These are phyloP conservation scores for Vombatus ursinus DNA, from an alignment of 2,113 vertebrate genomes.

Conservation along the genomic window DNA sequence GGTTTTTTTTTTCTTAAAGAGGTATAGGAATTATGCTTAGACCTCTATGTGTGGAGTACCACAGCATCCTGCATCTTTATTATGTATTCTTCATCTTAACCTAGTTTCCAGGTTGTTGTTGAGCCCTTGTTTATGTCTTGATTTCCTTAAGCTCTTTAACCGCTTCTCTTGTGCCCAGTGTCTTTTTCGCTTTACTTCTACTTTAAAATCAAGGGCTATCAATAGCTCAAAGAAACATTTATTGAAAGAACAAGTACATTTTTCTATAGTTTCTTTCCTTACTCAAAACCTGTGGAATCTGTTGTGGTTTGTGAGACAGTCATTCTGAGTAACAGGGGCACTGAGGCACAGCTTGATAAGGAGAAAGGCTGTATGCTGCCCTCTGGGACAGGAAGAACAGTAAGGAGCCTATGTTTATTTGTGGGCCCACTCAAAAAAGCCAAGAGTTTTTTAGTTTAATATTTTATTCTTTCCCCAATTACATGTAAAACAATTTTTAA, in stretches of 20 bases:
- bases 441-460: not conserved
- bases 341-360: not conserved
- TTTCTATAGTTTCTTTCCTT: not conserved
- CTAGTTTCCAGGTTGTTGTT: not conserved
- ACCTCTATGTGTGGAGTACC: not conserved
- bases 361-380: not conserved
- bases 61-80: not conserved
- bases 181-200: not conserved
- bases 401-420: not conserved
- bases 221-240: not conserved
- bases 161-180: not conserved
- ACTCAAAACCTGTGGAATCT: not conserved
- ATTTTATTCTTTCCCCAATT: no score
- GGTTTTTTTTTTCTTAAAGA: not conserved
- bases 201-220: not conserved
- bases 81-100: not conserved
- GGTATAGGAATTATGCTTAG: not conserved
- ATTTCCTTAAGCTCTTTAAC: not conserved
- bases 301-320: not conserved
- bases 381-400: not conserved
- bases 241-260: no score
- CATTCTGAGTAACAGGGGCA: not conserved
- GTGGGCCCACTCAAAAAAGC: not conserved
- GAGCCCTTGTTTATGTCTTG: not conserved
- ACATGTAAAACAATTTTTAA: no score